phyloP scores from a whole-genome alignment of 2,113 vertebrate species.

The Spheniscus mendiculus region DNA sequence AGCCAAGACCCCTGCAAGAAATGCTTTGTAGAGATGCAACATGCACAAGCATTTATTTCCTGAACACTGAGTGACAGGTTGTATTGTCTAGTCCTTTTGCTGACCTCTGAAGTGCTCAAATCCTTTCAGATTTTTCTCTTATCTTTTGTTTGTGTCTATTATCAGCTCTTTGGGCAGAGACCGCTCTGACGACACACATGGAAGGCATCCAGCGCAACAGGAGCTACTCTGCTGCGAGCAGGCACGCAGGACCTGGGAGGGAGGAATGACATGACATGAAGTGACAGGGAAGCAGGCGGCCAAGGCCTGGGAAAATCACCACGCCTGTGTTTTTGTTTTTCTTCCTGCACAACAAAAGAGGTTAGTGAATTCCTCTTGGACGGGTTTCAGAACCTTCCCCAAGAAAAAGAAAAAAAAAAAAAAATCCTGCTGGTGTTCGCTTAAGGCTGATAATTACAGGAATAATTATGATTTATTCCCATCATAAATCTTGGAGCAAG shows the following conservation, averaged over 20 bases:
- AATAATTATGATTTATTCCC: conserved; percentile 43
- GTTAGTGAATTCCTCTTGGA: conserved; percentile 1
- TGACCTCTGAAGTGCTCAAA: not conserved
- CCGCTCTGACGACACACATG: not conserved
- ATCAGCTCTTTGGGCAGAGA: not conserved
- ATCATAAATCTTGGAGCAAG: conserved; percentile 19
- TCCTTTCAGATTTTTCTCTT: not conserved
- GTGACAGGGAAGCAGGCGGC: conserved; percentile 21
- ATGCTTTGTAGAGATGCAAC: rapidly evolving
- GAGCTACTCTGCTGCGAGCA: not conserved
- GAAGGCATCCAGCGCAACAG: not conserved
- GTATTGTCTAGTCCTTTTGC: not conserved
- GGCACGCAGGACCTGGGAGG: not conserved
- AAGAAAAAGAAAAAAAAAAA: not conserved
- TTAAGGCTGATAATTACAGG: not conserved
- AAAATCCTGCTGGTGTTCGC: not conserved
- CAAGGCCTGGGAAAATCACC: conserved; percentile 46
- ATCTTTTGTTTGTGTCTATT: not conserved
- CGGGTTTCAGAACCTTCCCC: not conserved
- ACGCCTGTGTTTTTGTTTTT: not conserved
- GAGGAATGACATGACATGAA: not conserved
- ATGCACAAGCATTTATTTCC: rapidly evolving
- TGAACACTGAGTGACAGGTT: rapidly evolving
- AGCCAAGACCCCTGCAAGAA: not conserved
- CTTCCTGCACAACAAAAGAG: not conserved